Base-by-base conservation (phyloP, 2,113 vertebrate genomes). In the Chloroceryle aenea region DNA sequence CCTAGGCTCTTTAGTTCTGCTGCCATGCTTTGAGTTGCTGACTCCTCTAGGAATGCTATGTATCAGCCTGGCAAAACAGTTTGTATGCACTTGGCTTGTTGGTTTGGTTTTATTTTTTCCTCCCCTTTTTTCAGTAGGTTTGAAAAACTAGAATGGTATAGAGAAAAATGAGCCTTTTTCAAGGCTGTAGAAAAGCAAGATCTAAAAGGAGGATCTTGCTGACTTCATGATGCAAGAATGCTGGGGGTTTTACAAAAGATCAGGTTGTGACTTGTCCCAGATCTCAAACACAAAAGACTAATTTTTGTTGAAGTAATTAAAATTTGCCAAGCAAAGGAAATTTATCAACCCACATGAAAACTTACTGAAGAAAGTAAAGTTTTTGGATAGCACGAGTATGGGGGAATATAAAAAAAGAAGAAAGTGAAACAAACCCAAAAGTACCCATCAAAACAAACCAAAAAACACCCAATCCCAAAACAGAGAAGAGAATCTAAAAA, bases 271-370 rank as follows among this genome's bases (percentile, higher is more conserved):
- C 47, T 95, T 78, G 56, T 63, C 56, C 48, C 43, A 82, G 29
- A 83, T 79, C 74, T 78, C 32, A n/a, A 89, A 68, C 17, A 96
- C 92, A 96, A 94, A 94, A 87, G 89, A 48, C 40, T 79, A 8
- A 5, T 85, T 95, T 93, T 93, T 93, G 43, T 75, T 5, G 2
- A 78, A 95, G 62, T 67, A 32, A 89, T 85, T 96, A 52, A 61
- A 94, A 89, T 94, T 90, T 96, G 76, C 76, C 50, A 94, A 93
- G 38, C 64, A 67, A 80, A 91, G 64, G 59, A 81, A 71, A 89
- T 88, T 87, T 92, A 32, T 89, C 84, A 94, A 48, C 95, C 84
- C 93, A 91, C 96, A 29, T 55, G 22, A 89, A 85, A 87, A 43
- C 32, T 74, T 74, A 45, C 32, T 85, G 55, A 81, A 69, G n/a